These are phyloP conservation scores for Okapia johnstoni DNA, from an alignment of 2,113 vertebrate genomes.

Conservation along the genomic window DNA sequence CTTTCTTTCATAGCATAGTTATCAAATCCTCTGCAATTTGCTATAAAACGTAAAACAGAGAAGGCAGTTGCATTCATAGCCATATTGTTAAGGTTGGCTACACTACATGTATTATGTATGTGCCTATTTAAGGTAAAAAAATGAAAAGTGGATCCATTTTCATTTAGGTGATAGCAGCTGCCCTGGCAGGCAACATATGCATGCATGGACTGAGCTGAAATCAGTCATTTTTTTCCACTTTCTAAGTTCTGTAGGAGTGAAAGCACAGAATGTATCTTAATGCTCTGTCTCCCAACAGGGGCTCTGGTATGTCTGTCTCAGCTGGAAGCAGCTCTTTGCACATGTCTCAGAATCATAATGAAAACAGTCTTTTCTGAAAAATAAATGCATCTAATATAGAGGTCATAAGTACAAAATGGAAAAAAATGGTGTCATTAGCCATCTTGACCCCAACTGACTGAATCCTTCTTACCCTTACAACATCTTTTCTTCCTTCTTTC, in stretches of 20 bases:
- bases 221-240: background rate
- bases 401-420: background rate
- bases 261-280: background rate
- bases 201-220: background rate
- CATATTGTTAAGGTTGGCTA: background rate
- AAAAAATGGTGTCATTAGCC: background rate
- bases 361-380: constrained; percentile 30
- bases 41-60: background rate
- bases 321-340: background rate
- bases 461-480: background rate
- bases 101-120: background rate
- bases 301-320: background rate
- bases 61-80: background rate
- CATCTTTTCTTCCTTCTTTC: background rate
- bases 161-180: background rate
- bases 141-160: background rate
- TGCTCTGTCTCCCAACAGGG: background rate
- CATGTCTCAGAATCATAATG: background rate
- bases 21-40: background rate
- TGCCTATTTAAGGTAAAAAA: background rate
- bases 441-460: background rate
- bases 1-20: background rate
- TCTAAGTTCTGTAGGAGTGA: background rate
- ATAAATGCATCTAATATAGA: background rate
- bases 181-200: background rate